Evolutionary conservation across 2,797 vertebrate species (phyloP), one percentile per base, ranked within the genome.

Genomic region (Acropternis orthonyx): DNA sequence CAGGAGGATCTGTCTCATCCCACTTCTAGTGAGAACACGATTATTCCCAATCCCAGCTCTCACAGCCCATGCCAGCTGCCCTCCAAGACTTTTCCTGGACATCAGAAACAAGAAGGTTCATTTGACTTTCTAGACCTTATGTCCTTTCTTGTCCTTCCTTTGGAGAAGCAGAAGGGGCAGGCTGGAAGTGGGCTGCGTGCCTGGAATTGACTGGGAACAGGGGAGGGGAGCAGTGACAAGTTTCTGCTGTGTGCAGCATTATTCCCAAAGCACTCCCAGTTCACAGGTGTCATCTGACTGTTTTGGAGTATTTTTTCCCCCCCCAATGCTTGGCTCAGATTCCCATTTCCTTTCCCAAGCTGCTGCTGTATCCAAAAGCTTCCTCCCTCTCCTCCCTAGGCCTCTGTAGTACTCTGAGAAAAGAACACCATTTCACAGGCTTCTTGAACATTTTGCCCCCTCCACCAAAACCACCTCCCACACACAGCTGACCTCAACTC

Each of bases 301-400:
- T 0, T 59, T 12, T 20, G 48, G 28, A 23, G 16, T 56, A n/a
- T 18, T 6, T 39, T 22, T 36, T 32, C 6, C 2, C 3, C 3
- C 14, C 12, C 4, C 9, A 18, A 3, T 52, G 44, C 48, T 49
- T 51, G 66, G 62, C 74, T 66, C 39, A 62, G 32, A 58, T 24
- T 85, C 24, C 63, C 11, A 3, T 58, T 76, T 94, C 67, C 78
- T 79, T 89, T 89, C 72, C 46, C 67, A 92, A 74, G 34, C 54
- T 89, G 39, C 68, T 74, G 56, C 39, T 79, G 5, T 19, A 65
- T 11, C 41, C 71, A 61, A 52, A 59, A 63, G 13, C 23, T 85
- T 87, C 74, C 49, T 66, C n/a, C 46, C 18, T 6, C 5, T 58
- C 56, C 34, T 54, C 28, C 12, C 2, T 0, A 5, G 24, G 6